Evolutionary conservation across 2,113 vertebrate genomes (phyloP).

Genomic region (Globicephala melas): DNA sequence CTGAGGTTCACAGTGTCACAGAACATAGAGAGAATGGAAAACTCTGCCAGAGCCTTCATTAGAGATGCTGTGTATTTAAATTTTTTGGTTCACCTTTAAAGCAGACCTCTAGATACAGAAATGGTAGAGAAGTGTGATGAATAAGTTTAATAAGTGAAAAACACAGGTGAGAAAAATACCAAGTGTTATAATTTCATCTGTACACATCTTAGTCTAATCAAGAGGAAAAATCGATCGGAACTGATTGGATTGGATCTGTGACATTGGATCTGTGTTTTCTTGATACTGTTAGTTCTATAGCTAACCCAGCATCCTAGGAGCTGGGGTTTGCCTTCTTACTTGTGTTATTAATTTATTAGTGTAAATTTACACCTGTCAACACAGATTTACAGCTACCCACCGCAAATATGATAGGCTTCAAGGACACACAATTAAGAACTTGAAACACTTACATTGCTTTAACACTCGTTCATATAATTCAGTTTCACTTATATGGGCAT

Average conservation of each 20-base stretch:
- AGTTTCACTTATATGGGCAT: not conserved
- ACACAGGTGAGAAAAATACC: constrained; percentile 45
- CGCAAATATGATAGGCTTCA: constrained; percentile 66
- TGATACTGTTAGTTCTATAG: constrained; percentile 60
- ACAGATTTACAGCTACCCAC: constrained; percentile 71
- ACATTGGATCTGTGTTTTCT: constrained; percentile 68
- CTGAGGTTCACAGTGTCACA: not conserved
- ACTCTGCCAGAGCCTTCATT: not conserved
- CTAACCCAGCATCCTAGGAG: constrained; percentile 61
- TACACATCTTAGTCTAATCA: constrained; percentile 52
- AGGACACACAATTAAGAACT: constrained; percentile 64
- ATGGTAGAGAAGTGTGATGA: not conserved
- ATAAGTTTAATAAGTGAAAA: constrained; percentile 68
- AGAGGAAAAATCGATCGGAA: constrained; percentile 69
- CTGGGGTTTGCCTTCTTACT: constrained; percentile 66
- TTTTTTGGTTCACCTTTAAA: constrained; percentile 31
- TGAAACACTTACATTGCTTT: constrained; percentile 36
- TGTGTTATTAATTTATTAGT: constrained; percentile 79
- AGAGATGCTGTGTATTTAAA: not conserved
- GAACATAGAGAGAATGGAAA: not conserved
- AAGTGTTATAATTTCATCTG: constrained; percentile 69
- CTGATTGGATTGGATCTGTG: not conserved
- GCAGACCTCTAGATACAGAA: not conserved
- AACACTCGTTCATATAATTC: constrained; percentile 34
- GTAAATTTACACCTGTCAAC: constrained; percentile 78